These are phyloP conservation scores for Noctua fimbriata DNA, from an alignment of 2,888 invertebrate genomes.

Conservation along the genomic window DNA sequence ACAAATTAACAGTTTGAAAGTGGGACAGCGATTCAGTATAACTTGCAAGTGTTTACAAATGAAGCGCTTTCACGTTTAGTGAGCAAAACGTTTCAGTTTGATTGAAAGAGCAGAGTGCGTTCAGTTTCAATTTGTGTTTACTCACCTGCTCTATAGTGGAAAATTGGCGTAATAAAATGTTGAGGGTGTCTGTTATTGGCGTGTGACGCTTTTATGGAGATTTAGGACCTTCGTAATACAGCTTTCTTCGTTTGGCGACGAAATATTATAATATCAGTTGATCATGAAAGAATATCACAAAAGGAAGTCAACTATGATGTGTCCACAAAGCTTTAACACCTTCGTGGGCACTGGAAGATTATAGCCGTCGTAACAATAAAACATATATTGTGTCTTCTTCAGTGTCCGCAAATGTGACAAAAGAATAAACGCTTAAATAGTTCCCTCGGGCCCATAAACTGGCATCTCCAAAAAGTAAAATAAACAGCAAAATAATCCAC, in stretches of 20 bases:
- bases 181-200: neutral
- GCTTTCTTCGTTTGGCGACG: neutral
- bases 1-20: constrained; percentile 16
- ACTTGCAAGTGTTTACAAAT: constrained; percentile 54
- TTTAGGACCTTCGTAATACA: neutral
- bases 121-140: constrained; percentile 48
- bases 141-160: constrained; percentile 14
- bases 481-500: neutral
- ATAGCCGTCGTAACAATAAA: constrained; percentile 20
- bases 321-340: neutral
- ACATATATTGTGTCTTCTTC: constrained; percentile 13
- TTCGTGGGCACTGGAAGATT: neutral
- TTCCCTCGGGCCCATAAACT: neutral
- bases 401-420: constrained; percentile 9
- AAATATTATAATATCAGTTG: neutral
- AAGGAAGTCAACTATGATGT: neutral
- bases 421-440: constrained; percentile 17
- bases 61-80: constrained; percentile 52
- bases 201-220: neutral
- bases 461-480: neutral
- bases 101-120: constrained; percentile 56
- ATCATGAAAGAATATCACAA: neutral
- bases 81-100: constrained; percentile 52
- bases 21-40: constrained; percentile 21
- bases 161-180: neutral